A percentile compares a stretch with the other conserved stretches of the same genome.
phyloP scores from a whole-genome alignment of 2,113 vertebrate genomes.

The Todiramphus chloris region DNA sequence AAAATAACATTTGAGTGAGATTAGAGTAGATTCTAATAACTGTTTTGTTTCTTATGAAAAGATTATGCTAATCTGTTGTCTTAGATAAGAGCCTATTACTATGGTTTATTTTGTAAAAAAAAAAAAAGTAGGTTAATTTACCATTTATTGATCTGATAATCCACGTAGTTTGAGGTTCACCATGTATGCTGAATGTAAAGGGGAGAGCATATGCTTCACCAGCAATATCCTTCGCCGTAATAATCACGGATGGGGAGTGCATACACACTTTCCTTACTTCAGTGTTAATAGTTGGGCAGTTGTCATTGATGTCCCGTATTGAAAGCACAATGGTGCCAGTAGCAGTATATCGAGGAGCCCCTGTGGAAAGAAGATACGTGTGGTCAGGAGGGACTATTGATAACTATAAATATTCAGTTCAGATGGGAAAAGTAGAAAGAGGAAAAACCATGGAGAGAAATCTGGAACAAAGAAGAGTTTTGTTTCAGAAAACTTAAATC shows the following conservation, averaged over 20 bases:
- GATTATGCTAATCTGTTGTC: not conserved
- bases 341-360: conserved; percentile 80
- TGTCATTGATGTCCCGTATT: conserved; percentile 77
- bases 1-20: not conserved
- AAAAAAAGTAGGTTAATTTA: conserved; percentile 56
- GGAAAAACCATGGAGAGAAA: not conserved
- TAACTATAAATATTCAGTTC: not conserved
- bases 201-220: conserved; percentile 74
- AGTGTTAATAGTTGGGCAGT: conserved; percentile 82
- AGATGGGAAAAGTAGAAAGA: not conserved
- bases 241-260: conserved; percentile 65
- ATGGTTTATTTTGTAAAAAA: not conserved
- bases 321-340: conserved; percentile 86
- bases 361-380: conserved; percentile 64
- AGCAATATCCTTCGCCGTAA: conserved; percentile 70
- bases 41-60: not conserved
- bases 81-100: not conserved
- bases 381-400: not conserved
- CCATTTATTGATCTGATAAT: conserved; percentile 77
- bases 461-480: not conserved
- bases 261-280: conserved; percentile 74
- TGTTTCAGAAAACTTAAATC: not conserved
- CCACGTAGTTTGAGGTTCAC: conserved; percentile 78
- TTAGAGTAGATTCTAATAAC: not conserved
- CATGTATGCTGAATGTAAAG: conserved; percentile 80